Evolutionary conservation across 2,113 vertebrate species (phyloP).

Genomic region (Fregata magnificens): DNA sequence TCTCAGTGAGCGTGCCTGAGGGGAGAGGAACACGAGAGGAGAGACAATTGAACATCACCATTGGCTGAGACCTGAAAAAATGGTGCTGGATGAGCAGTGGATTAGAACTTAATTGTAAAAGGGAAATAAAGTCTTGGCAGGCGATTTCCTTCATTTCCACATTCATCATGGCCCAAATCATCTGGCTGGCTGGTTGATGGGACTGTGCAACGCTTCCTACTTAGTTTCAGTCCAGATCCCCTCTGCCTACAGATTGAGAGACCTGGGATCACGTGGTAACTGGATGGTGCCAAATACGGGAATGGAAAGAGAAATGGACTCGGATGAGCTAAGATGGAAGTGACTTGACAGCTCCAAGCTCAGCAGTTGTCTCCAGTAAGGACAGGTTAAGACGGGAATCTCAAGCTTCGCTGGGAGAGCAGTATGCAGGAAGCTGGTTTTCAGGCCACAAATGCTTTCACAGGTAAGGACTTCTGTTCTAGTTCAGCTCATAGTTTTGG

Average conservation of each 20-base stretch:
- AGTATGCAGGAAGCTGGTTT: slow-evolving; percentile 98
- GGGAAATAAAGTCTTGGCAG: not conserved
- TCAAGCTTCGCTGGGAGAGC: slow-evolving; percentile 82
- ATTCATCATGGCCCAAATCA: slow-evolving; percentile 75
- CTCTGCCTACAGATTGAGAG: not conserved
- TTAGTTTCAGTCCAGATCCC: not conserved
- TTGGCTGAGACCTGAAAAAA: slow-evolving; percentile 40
- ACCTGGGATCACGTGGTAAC: slow-evolving; percentile 47
- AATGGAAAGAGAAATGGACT: slow-evolving; percentile 75
- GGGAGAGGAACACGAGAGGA: slow-evolving; percentile 58
- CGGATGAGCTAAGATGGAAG: slow-evolving; percentile 80
- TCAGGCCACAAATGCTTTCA: slow-evolving; percentile 95
- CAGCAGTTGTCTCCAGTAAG: slow-evolving; percentile 67
- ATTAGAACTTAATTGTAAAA: slow-evolving; percentile 62
- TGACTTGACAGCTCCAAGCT: slow-evolving; percentile 75
- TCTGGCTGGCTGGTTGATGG: slow-evolving; percentile 81
- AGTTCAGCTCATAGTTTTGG: not conserved
- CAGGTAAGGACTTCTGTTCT: slow-evolving; percentile 81
- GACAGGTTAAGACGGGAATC: slow-evolving; percentile 81
- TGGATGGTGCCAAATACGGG: slow-evolving; percentile 49
- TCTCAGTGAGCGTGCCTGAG: slow-evolving; percentile 69
- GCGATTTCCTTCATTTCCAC: not conserved
- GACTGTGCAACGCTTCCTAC: not conserved
- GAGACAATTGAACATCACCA: slow-evolving; percentile 33
- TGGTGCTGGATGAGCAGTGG: slow-evolving; percentile 57